Evolutionary conservation across 2,888 invertebrate species (phyloP), one percentile per base, ranked within the genome.

Genomic region (Aspidapion aeneum): DNA sequence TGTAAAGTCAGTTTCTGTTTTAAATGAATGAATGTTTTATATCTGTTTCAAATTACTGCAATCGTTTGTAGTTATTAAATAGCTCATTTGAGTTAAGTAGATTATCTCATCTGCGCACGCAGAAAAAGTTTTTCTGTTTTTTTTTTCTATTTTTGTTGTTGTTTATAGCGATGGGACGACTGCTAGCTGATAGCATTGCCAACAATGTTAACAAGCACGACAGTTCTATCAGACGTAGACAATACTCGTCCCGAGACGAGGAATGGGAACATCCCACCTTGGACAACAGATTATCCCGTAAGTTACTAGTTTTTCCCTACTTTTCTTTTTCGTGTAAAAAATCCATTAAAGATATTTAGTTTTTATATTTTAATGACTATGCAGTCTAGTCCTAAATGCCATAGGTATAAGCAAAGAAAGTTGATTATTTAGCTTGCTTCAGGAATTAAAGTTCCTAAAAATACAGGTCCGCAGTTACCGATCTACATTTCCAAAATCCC

Each of bases 221-320:
- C 21, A 63, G 62, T 48, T 58, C n/a, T 18, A 72, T 77, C 19
- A 74, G 74, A 66, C 75, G 76, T 69, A 72, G 77, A 62, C 75
- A 77, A 66, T 78, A 80, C 75, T 74, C 75, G 63, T 74, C 78
- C 60, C 73, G 77, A 58, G 79, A 79, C 22, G 77, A 78, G 65
- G 77, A 79, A 64, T 78, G 78, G 76, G 78, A 78, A 66, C 74
- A 80, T 68, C 77, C 79, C n/a, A 75, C 76, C 18, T 72, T 79
- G 65, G 79, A 81, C 72, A 81, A 82, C 71, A 74, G 82, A 73
- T 77, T 82, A 65, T 82, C 82, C 63, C 75, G 82, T 82, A 78
- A 80, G 82, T 79, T 67, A n/a, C n/a, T n/a, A n/a, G n/a, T n/a
- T 58, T 52, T 5, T n/a, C n/a, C n/a, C 3, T 9, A 19, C 5